These are phyloP conservation scores for Mesoclemmys tuberculata DNA, from an alignment of 2,113 vertebrate species.

Conservation along the genomic window DNA sequence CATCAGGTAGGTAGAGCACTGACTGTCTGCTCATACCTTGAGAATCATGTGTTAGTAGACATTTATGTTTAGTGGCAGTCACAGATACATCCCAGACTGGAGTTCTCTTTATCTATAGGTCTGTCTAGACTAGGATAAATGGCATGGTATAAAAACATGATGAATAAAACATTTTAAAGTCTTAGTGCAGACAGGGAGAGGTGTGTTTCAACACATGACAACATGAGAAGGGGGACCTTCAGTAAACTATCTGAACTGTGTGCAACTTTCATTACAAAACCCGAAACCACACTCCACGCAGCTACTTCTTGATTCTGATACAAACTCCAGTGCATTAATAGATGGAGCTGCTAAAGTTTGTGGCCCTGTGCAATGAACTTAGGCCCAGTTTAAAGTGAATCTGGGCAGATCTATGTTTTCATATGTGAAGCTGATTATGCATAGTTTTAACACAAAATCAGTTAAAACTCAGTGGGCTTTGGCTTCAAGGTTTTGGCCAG, in stretches of 20 bases:
- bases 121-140: not conserved
- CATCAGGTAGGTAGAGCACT: not conserved
- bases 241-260: not conserved
- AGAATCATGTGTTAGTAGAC: not conserved
- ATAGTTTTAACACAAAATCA: not conserved
- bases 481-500: not conserved
- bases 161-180: not conserved
- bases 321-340: slow-evolving; percentile 24
- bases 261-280: slow-evolving; percentile 8
- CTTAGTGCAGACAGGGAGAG: not conserved
- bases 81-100: slow-evolving; percentile 13
- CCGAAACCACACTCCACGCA: slow-evolving; percentile 22
- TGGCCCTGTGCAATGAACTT: slow-evolving; percentile 20
- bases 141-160: not conserved
- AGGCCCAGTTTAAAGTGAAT: not conserved
- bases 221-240: slow-evolving; percentile 3
- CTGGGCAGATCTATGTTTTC: not conserved
- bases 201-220: slow-evolving; percentile 19
- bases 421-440: not conserved
- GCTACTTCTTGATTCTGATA: not conserved
- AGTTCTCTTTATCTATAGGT: slow-evolving; percentile 27
- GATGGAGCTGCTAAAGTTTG: slow-evolving; percentile 25
- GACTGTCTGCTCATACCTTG: not conserved
- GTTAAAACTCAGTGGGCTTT: not conserved
- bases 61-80: slow-evolving; percentile 15